Base-by-base conservation (phyloP, 2,888 invertebrate species). In the Dilophus febrilis region DNA sequence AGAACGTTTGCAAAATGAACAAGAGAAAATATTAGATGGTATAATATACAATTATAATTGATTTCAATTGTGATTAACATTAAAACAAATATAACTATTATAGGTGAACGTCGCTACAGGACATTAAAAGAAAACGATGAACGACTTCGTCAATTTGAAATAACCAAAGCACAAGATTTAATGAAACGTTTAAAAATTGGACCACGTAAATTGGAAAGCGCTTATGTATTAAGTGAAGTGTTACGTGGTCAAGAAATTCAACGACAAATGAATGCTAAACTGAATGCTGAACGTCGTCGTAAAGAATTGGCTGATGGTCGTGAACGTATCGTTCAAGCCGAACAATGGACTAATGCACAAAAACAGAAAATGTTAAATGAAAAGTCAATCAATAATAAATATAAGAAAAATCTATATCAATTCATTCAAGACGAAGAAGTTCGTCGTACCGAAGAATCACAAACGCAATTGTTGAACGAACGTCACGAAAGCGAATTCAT, bases 151-250 rank as follows among this genome's bases (percentile, higher is more conserved):
- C 45, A 41, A 2, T 50, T 53, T 12, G 54, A 55, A 37, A 55
- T 61, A 5, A 51, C 50, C 1, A 53, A 54, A 22, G 61, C 58
- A 0, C 50, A 60, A 29, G 47, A 53, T 35, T 42, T 61, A 12
- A 44, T 61, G 12, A 53, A 56, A 40, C 53, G 56, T 35, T 47
- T 56, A 13, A 55, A 57, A 37, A 51, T 55, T 2, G 61, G 60
- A 1, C 58, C 60, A 2, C 48, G 55, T 0, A 56, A 56, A 28
- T 41, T 62, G 2, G 55, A 58, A 16, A 54, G 55, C 31, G 63
- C 63, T n/a, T 53, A 52, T 3, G 46, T 56, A 7, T 53, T 56
- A 32, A 57, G 61, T 41, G 58, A 60, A 42, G 57, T 61, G 2
- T 37, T 62, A 19, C 53, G 55, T 3, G 53, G 51, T 11, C 50